Conservation (phyloP, 2,797 vertebrate genomes). For the Galagoides demidoff region DNA sequence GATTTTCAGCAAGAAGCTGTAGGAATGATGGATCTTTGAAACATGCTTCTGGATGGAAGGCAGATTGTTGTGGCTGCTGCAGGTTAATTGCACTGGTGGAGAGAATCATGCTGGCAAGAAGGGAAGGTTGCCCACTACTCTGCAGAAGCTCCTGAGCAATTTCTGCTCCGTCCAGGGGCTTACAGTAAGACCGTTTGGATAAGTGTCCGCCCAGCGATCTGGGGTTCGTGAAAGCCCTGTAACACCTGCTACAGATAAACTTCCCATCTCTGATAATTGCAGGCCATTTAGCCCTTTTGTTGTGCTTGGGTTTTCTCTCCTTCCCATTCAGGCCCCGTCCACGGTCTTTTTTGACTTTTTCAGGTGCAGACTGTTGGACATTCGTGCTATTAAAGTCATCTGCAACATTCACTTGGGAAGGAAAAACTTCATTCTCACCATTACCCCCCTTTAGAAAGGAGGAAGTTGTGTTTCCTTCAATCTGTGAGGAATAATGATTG, state of each 20-base stretch:
- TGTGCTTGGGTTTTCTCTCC: constrained; percentile 90
- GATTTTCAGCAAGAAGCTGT: constrained; percentile 88
- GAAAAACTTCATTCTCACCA: constrained; percentile 85
- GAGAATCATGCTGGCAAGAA: constrained; percentile 94
- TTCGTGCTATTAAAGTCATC: constrained; percentile 83
- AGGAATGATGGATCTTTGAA: constrained; percentile 90
- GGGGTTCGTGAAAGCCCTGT: constrained; percentile 94
- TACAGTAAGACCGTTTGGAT: constrained; percentile 95
- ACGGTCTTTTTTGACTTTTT: constrained; percentile 85
- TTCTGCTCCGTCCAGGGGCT: constrained; percentile 92
- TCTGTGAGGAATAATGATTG: constrained; percentile 85
- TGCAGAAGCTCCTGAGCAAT: constrained; percentile 90
- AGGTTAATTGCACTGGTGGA: constrained; percentile 91
- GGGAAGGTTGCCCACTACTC: constrained; percentile 89
- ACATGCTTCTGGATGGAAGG: constrained; percentile 86
- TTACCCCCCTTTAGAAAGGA: constrained; percentile 87
- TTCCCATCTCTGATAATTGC: constrained; percentile 96
- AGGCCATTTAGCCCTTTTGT: constrained; percentile 95
- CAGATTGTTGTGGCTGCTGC: constrained; percentile 86
- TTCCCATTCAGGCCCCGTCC: constrained; percentile 83
- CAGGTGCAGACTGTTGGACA: constrained; percentile 80
- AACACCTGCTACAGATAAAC: constrained; percentile 96
- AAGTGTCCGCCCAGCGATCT: constrained; percentile 98
- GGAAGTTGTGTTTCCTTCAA: constrained; percentile 86
- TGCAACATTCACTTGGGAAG: constrained; percentile 83